Evolutionary conservation across 2,797 vertebrate genomes (phyloP).

Genomic region (Sciaenops ocellatus): DNA sequence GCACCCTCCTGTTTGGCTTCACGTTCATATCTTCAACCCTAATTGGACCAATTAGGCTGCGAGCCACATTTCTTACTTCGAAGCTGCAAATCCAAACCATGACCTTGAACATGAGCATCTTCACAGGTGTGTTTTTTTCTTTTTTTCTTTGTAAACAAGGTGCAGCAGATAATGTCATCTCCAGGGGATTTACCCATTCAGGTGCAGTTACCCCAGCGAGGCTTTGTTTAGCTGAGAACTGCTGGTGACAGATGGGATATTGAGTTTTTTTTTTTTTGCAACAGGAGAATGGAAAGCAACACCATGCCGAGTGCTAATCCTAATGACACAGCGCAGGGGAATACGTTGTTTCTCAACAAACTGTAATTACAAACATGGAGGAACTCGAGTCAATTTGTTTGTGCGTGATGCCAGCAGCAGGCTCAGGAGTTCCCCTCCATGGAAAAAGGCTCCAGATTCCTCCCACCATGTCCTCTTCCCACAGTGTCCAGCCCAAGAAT

Average conservation of each 20-base stretch:
- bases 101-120: conserved; percentile 23
- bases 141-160: conserved; percentile 4
- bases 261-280: conserved; percentile 59
- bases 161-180: conserved; percentile 37
- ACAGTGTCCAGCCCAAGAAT: conserved; percentile 65
- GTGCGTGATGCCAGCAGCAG: conserved; percentile 27
- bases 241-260: conserved; percentile 73
- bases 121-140: conserved; percentile 31
- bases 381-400: conserved; percentile 42
- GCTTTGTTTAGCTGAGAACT: conserved; percentile 61
- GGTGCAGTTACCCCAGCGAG: conserved; percentile 55
- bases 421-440: conserved; percentile 26
- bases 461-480: conserved; percentile 52
- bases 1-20: neutral
- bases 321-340: conserved; percentile 58
- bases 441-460: conserved; percentile 31
- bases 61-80: conserved; percentile 24
- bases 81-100: conserved; percentile 15
- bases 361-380: conserved; percentile 72
- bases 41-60: conserved; percentile 20
- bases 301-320: conserved; percentile 64
- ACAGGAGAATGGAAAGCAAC: conserved; percentile 72
- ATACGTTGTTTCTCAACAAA: conserved; percentile 55
- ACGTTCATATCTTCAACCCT: conserved; percentile 17
- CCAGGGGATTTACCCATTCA: conserved; percentile 71